Conservation (phyloP, 2,888 invertebrate genomes). For the Glaucopsyche alexis region DNA sequence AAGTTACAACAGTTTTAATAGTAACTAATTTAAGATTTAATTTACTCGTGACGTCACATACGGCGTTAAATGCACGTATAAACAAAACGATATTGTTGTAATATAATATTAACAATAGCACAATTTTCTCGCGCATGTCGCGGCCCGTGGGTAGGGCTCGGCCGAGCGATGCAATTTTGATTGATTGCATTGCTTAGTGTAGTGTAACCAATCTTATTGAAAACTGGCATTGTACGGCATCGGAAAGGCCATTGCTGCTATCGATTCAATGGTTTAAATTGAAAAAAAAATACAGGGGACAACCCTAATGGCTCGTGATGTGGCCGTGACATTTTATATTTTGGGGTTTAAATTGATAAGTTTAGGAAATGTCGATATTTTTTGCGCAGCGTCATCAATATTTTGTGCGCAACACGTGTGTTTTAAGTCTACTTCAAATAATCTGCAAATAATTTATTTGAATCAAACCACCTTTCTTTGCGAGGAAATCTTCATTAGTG, state of each 20-base stretch:
- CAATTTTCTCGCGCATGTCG: slow-evolving; percentile 39
- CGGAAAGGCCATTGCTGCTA: slow-evolving; percentile 71
- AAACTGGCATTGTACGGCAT: slow-evolving; percentile 71
- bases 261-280: slow-evolving; percentile 78
- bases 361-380: slow-evolving; percentile 4
- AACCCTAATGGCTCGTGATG: slow-evolving; percentile 65
- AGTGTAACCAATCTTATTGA: slow-evolving; percentile 80
- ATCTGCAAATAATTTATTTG: too few relatives aligned
- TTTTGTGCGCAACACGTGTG: neutral
- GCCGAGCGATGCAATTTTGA: slow-evolving; percentile 77
- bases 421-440: too few relatives aligned
- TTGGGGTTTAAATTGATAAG: slow-evolving; percentile 48
- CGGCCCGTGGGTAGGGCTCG: slow-evolving; percentile 50
- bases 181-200: slow-evolving; percentile 80
- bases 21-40: neutral
- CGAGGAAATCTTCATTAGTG: too few relatives aligned
- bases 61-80: slow-evolving; percentile 25
- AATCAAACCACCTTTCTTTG: too few relatives aligned
- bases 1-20: neutral
- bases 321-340: slow-evolving; percentile 72
- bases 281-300: slow-evolving; percentile 71
- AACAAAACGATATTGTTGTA: slow-evolving; percentile 33
- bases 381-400: slow-evolving; percentile 4
- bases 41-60: neutral
- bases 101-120: slow-evolving; percentile 37